A percentile compares a stretch with the other conserved stretches of the same genome.
These are phyloP conservation scores for Orthosia gothica DNA, from an alignment of 2,888 invertebrate genomes.

Conservation along the genomic window DNA sequence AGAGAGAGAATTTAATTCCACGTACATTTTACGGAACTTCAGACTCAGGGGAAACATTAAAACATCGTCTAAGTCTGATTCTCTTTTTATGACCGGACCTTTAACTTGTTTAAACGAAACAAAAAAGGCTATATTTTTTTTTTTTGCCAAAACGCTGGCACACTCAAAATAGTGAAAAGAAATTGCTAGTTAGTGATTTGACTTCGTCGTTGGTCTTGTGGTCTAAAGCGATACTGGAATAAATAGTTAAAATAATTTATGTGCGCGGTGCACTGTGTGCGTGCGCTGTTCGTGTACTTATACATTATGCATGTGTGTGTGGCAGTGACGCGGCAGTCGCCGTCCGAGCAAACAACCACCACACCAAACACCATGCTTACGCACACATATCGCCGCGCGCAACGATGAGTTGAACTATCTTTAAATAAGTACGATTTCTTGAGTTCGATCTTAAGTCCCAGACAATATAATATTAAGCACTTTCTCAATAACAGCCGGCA, in stretches of 20 bases:
- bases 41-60: constrained; percentile 49
- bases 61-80: constrained; percentile 40
- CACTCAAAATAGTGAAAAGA: background rate
- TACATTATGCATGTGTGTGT: too few species aligned
- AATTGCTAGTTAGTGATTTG: background rate
- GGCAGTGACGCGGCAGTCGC: too few species aligned
- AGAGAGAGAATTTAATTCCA: constrained; percentile 38
- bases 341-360: too few species aligned
- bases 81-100: constrained; percentile 36
- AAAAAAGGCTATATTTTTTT: background rate
- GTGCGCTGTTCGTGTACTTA: too few species aligned
- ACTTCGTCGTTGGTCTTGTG: background rate
- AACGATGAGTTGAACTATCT: too few species aligned
- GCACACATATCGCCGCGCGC: too few species aligned
- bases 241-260: too few species aligned
- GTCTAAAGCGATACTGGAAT: too few species aligned
- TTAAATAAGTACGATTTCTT: background rate
- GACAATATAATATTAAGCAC: too few species aligned
- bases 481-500: background rate
- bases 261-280: too few species aligned
- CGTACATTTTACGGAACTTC: constrained; percentile 34
- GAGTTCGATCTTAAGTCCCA: background rate
- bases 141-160: background rate
- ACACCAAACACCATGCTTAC: too few species aligned
- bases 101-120: constrained; percentile 26